Evolutionary conservation across 2,797 vertebrate species (phyloP).

Genomic region (Centropyge bicolor): DNA sequence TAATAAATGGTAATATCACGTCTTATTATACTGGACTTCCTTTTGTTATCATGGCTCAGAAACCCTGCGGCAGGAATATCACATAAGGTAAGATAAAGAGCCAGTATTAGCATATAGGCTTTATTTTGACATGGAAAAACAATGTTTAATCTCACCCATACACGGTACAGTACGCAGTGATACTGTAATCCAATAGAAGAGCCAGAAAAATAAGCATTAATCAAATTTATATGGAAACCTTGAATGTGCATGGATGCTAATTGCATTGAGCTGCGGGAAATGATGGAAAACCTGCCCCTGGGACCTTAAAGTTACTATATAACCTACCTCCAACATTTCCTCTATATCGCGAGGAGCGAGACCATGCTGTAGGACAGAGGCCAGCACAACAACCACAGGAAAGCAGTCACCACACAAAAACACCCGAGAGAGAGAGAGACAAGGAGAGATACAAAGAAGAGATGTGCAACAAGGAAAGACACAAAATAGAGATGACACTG

Average conservation of each 20-base stretch:
- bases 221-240: slow-evolving; percentile 65
- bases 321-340: slow-evolving; percentile 88
- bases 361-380: slow-evolving; percentile 81
- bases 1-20: slow-evolving; percentile 84
- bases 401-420: slow-evolving; percentile 76
- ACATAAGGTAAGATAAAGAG: slow-evolving; percentile 73
- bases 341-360: slow-evolving; percentile 86
- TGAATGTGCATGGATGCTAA: slow-evolving; percentile 54
- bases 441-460: slow-evolving; percentile 58
- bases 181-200: slow-evolving; percentile 62
- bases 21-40: slow-evolving; percentile 78
- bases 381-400: slow-evolving; percentile 79
- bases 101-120: slow-evolving; percentile 59
- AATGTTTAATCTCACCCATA: slow-evolving; percentile 63
- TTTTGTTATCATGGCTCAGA: slow-evolving; percentile 70
- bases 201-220: slow-evolving; percentile 51
- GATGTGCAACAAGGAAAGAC: slow-evolving; percentile 56
- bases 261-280: slow-evolving; percentile 58
- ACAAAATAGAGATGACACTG: slow-evolving; percentile 44
- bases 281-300: slow-evolving; percentile 66
- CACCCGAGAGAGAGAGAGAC: slow-evolving; percentile 63
- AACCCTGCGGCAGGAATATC: slow-evolving; percentile 68
- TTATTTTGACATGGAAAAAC: slow-evolving; percentile 68
- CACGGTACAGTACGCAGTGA: slow-evolving; percentile 48
- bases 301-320: slow-evolving; percentile 54